phyloP scores from a whole-genome alignment of 2,113 vertebrate species.

The Gopherus flavomarginatus region DNA sequence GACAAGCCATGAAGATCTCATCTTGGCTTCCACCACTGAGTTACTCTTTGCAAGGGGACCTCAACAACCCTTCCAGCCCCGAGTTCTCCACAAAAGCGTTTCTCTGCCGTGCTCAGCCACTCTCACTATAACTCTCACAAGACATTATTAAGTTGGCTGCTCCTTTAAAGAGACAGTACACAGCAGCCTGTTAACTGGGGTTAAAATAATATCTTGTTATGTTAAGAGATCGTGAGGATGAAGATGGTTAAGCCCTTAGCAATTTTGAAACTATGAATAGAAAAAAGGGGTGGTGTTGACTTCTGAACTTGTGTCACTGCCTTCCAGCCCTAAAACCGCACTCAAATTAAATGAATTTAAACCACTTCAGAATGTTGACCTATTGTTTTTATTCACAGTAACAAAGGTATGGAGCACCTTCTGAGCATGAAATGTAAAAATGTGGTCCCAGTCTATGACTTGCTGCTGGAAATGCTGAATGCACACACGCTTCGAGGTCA shows the following conservation, averaged over 20 bases:
- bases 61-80: not conserved
- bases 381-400: slow-evolving; percentile 76
- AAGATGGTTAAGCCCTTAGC: not conserved
- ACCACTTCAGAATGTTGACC: not conserved
- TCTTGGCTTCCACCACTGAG: not conserved
- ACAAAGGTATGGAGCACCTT: slow-evolving; percentile 98
- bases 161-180: not conserved
- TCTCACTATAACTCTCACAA: not conserved
- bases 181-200: not conserved
- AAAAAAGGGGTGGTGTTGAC: not conserved
- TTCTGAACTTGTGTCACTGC: not conserved
- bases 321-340: not conserved
- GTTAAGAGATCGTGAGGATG: not conserved
- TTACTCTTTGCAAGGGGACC: not conserved
- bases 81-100: not conserved
- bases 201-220: not conserved
- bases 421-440: slow-evolving; percentile 98
- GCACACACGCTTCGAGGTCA: slow-evolving; percentile 86
- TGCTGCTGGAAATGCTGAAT: slow-evolving; percentile 97
- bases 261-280: not conserved
- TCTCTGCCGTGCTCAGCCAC: not conserved
- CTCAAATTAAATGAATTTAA: not conserved
- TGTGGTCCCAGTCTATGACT: slow-evolving; percentile 92
- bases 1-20: not conserved
- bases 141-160: not conserved